Conservation (phyloP, 1,140 invertebrate genomes). For the Neodiprion fabricii region DNA sequence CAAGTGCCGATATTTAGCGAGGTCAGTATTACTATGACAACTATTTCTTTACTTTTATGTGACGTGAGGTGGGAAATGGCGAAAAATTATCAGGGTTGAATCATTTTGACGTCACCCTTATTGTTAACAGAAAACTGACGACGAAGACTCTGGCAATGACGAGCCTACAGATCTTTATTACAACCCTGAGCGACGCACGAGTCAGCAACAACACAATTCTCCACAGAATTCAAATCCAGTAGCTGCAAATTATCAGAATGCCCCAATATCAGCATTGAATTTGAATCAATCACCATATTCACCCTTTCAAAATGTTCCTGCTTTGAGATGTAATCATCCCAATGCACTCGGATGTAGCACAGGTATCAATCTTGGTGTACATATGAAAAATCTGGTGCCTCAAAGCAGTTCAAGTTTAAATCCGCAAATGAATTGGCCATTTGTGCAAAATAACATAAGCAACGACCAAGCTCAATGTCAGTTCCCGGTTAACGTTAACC, state of each 20-base stretch:
- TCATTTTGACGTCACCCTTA: background rate
- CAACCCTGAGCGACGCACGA: conserved; percentile 52
- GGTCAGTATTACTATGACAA: conserved; percentile 39
- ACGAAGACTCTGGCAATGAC: conserved; percentile 93
- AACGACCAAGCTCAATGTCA: conserved; percentile 11
- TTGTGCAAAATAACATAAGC: conserved; percentile 25
- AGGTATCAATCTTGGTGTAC: conserved; percentile 31
- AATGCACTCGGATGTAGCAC: conserved; percentile 30
- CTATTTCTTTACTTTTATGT: conserved; percentile 13
- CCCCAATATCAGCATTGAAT: background rate
- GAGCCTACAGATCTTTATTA: conserved; percentile 82
- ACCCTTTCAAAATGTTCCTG: conserved; percentile 26
- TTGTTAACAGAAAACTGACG: conserved; percentile 78
- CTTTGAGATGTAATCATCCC: conserved; percentile 24
- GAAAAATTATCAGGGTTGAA: conserved; percentile 34
- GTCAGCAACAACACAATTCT: conserved; percentile 48
- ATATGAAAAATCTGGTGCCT: conserved; percentile 30
- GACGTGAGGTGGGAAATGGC: conserved; percentile 24
- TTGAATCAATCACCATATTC: conserved; percentile 10
- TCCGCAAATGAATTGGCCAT: conserved; percentile 20
- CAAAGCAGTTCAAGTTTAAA: conserved; percentile 22
- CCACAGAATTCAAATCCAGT: conserved; percentile 38
- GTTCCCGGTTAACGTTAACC: background rate
- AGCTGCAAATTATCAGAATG: conserved; percentile 14
- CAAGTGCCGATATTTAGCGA: conserved; percentile 66